Conservation (phyloP, 2,797 vertebrate genomes). For the Phataginus tricuspis region DNA sequence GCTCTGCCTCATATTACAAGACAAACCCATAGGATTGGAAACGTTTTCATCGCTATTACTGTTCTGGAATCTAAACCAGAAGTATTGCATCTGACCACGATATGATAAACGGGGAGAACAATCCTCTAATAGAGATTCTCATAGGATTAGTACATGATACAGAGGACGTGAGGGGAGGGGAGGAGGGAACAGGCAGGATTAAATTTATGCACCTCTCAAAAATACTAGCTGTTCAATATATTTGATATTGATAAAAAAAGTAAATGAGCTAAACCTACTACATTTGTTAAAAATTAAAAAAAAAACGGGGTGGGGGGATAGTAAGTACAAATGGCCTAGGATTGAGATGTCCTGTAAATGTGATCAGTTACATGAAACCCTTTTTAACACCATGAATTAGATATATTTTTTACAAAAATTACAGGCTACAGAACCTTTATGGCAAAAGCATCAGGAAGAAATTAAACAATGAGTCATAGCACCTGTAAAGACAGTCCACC, state of each 20-base stretch:
- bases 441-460: constrained; percentile 48
- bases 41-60: not conserved
- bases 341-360: constrained; percentile 19
- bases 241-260: constrained; percentile 42
- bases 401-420: constrained; percentile 60
- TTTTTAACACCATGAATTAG: constrained; percentile 48
- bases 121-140: not conserved
- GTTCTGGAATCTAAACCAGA: constrained; percentile 37
- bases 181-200: not conserved
- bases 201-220: not conserved
- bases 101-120: constrained; percentile 28
- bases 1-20: not conserved
- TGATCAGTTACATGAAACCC: constrained; percentile 43
- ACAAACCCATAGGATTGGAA: not conserved
- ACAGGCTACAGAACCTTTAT: constrained; percentile 40
- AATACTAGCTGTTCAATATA: not conserved
- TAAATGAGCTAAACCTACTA: constrained; percentile 35
- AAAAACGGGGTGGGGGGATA: not conserved
- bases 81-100: constrained; percentile 16
- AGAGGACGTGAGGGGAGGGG: accelerated
- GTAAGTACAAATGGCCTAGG: not conserved
- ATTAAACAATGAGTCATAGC: constrained; percentile 56
- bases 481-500: constrained; percentile 10
- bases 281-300: not conserved
- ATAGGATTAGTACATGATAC: not conserved